These are phyloP conservation scores for Phoenicopterus ruber DNA, from an alignment of 2,113 vertebrate species.

Conservation along the genomic window DNA sequence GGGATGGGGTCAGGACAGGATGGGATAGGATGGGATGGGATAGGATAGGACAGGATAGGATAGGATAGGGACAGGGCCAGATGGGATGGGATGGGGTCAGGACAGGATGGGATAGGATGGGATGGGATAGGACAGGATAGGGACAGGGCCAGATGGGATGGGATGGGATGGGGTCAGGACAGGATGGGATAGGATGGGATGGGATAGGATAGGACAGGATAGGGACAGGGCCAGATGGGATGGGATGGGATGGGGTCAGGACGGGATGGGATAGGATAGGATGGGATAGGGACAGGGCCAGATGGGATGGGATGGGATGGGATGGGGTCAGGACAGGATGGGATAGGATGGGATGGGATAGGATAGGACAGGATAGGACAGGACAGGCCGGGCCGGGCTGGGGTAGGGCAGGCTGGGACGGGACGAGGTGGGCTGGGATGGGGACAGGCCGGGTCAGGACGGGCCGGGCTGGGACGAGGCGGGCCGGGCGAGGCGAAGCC, in stretches of 20 bases:
- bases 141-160: not conserved
- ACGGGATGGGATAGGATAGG: not conserved
- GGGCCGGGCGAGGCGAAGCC: too few species aligned
- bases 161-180: not conserved
- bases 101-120: not conserved
- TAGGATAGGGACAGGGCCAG: not conserved
- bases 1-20: not conserved
- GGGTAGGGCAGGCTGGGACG: not conserved
- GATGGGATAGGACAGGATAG: not conserved
- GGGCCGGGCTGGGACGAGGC: not conserved
- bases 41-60: not conserved
- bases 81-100: not conserved
- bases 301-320: not conserved
- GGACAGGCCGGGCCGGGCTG: too few species aligned
- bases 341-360: too few species aligned
- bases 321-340: not conserved
- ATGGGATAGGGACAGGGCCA: not conserved
- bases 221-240: not conserved
- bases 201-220: too few species aligned
- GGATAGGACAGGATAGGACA: too few species aligned
- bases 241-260: not conserved
- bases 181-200: not conserved
- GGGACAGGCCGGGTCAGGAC: not conserved
- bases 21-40: too few species aligned
- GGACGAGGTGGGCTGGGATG: not conserved